Conservation (phyloP, 1,140 invertebrate species). For the Drosophila insularis region DNA sequence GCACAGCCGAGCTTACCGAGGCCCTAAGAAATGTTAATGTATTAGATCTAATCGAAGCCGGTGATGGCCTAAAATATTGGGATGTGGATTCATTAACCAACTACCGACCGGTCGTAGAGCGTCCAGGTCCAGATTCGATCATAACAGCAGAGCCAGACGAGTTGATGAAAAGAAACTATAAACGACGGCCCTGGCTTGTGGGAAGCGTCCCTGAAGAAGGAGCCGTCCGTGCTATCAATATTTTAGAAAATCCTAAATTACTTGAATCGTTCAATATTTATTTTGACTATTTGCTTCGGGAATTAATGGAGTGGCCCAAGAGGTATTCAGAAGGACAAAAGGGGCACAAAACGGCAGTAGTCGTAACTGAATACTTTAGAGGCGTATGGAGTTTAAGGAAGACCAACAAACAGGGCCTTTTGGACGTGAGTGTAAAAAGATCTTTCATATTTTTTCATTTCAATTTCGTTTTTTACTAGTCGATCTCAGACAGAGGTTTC, state of each 20-base stretch:
- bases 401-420: constrained; percentile 35
- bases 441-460: no score
- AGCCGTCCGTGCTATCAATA: constrained; percentile 73
- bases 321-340: constrained; percentile 1
- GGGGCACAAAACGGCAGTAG: constrained; percentile 11
- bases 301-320: constrained; percentile 57
- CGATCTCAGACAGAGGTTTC: constrained; percentile 59
- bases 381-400: no score
- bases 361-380: no score
- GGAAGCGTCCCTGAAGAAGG: constrained; percentile 81
- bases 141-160: constrained; percentile 58
- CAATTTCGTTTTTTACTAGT: constrained; percentile 24
- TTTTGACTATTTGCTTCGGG: constrained; percentile 54
- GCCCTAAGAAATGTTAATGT: constrained; percentile 76
- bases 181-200: constrained; percentile 79
- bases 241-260: constrained; percentile 57
- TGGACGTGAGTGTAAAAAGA: constrained; percentile 57
- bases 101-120: constrained; percentile 82
- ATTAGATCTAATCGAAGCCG: constrained; percentile 58
- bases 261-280: constrained; percentile 59
- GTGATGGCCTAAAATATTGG: constrained; percentile 73
- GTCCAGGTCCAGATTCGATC: constrained; percentile 70
- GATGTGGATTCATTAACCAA: constrained; percentile 77
- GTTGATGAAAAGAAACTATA: constrained; percentile 50
- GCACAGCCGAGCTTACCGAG: constrained; percentile 51